Percentiles rank a stretch among this genome's conserved stretches.
Conservation (phyloP, 1,140 invertebrate species). For the Leptinotarsa defecta region DNA sequence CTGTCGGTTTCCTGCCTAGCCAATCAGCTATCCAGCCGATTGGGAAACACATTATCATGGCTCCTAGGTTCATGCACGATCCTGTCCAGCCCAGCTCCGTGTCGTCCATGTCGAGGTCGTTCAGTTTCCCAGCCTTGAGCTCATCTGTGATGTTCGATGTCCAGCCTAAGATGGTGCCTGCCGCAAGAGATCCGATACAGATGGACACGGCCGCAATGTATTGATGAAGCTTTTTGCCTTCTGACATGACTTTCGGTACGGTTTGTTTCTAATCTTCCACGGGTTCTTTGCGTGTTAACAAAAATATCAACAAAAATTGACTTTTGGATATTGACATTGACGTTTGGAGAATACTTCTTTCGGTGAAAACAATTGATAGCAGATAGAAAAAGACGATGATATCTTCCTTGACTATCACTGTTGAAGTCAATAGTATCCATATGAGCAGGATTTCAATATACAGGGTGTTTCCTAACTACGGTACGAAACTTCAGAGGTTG, state of each 20-base stretch:
- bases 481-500: too few relatives aligned
- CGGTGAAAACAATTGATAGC: too few relatives aligned
- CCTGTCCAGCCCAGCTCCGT: constrained; percentile 53
- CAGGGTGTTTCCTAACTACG: too few relatives aligned
- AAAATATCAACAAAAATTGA: too few relatives aligned
- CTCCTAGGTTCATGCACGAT: constrained; percentile 65
- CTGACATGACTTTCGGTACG: neutral
- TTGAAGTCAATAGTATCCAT: too few relatives aligned
- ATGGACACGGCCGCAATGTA: constrained; percentile 69
- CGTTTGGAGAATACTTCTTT: too few relatives aligned
- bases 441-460: too few relatives aligned
- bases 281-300: too few relatives aligned
- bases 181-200: constrained; percentile 64
- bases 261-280: too few relatives aligned
- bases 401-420: too few relatives aligned
- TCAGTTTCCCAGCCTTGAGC: constrained; percentile 49
- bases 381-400: too few relatives aligned
- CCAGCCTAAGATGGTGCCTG: constrained; percentile 70
- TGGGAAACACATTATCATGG: constrained; percentile 65
- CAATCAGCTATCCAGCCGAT: constrained; percentile 65
- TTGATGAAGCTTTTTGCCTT: constrained; percentile 64
- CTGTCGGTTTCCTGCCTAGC: constrained; percentile 71
- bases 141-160: constrained; percentile 62
- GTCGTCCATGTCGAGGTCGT: constrained; percentile 44
- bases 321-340: too few relatives aligned